These are phyloP conservation scores for Xiphias gladius DNA, from an alignment of 2,113 vertebrate genomes.

Conservation along the genomic window DNA sequence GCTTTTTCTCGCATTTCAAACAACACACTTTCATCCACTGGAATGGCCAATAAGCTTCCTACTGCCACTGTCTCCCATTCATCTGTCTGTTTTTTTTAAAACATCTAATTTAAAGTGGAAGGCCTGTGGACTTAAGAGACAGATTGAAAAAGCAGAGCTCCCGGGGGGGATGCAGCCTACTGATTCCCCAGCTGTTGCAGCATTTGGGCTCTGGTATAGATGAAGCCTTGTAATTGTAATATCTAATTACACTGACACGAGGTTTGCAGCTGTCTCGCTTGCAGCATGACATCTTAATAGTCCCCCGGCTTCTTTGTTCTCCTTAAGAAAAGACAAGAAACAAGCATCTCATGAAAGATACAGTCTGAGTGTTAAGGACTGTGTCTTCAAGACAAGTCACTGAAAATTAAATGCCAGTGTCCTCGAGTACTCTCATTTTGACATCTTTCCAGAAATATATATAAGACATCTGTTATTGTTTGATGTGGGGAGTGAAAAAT, in stretches of 20 bases:
- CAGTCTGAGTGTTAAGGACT: slow-evolving; percentile 5
- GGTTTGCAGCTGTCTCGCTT: slow-evolving; percentile 55
- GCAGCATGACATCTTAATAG: slow-evolving; percentile 54
- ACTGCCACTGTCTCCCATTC: slow-evolving; percentile 14
- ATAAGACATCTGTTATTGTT: background rate
- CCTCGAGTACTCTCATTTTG: slow-evolving; percentile 12
- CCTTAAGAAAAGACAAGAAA: slow-evolving; percentile 32
- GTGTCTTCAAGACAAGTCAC: background rate
- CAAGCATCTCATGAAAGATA: slow-evolving; percentile 28
- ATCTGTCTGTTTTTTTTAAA: slow-evolving; percentile 2
- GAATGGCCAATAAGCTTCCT: slow-evolving; percentile 19
- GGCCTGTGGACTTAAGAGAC: slow-evolving; percentile 37
- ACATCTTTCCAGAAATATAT: slow-evolving; percentile 13
- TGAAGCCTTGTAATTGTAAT: slow-evolving; percentile 68
- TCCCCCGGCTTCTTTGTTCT: slow-evolving; percentile 48
- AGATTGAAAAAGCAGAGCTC: slow-evolving; percentile 29
- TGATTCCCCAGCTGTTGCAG: slow-evolving; percentile 65
- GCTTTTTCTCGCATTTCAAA: background rate
- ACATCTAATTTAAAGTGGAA: slow-evolving; percentile 28
- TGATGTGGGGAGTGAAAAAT: background rate
- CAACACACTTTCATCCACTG: background rate
- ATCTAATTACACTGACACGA: slow-evolving; percentile 72
- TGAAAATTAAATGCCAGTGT: slow-evolving; percentile 19
- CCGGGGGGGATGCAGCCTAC: slow-evolving; percentile 1
- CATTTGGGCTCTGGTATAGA: slow-evolving; percentile 43